Base-by-base conservation (phyloP, 2,888 invertebrate species). In the Prostheceraeus crozeri region DNA sequence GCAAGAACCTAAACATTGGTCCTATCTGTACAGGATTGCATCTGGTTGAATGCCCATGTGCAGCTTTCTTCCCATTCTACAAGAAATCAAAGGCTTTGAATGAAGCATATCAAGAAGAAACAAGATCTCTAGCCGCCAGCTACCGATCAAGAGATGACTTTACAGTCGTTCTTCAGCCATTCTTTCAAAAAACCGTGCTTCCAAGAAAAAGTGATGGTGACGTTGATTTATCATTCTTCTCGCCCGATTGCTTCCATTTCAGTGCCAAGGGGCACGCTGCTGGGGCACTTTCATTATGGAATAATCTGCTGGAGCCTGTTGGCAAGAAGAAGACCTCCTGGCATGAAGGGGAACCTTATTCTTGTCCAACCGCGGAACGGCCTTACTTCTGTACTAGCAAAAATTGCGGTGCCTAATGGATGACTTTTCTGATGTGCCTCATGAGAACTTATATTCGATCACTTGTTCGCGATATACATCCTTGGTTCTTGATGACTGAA, bases 211-310 rank as follows among this genome's bases (percentile, higher is more conserved):
- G 23, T 4, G 16, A 51, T 45, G n/a, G n/a, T n/a, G 60, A 66
- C 1, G 64, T 66, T n/a, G 71, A 72, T 61, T 59, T 68, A 16
- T 67, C 68, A 36, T 74, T 66, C 59, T 71, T 74, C 61, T 69
- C 72, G 6, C 71, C 71, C 1, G 74, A 74, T 62, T 75, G 75
- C 62, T 74, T 75, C 65, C 73, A 73, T 60, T 67, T 71, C 23
- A 71, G 72, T 52, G 60, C 56, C 31, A 71, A 69, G 40, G 72
- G 70, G 1, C 73, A 75, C 35, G 57, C 65, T 30, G 68, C 67
- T 3, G 69, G 71, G 1, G 71, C 72, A 8, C 67, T 65, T 16
- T 69, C 69, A 19, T 64, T 75, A 1, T 75, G 72, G 72, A 71
- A 73, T 60, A 70, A 69, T 60, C 69, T 74, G 71, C 70, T 64